Base-by-base conservation (phyloP, 2,888 invertebrate genomes). In the Acrobeloides nanus region DNA sequence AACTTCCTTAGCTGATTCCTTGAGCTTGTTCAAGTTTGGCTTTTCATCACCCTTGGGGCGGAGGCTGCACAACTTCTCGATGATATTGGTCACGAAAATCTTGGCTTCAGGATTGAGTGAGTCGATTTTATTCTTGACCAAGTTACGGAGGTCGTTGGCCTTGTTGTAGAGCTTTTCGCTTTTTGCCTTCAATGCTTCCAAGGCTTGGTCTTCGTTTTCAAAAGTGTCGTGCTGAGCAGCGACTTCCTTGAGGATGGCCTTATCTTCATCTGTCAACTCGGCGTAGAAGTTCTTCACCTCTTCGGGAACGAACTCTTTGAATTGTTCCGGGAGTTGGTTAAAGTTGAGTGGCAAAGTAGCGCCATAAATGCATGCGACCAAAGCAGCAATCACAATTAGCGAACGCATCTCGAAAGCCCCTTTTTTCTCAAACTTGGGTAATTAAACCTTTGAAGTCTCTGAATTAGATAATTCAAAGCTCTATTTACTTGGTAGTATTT, bases 251-350 rank as follows among this genome's bases (percentile, higher is more conserved):
- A 70, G 52, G 35, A 59, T 53, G 17, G 42, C 48, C 55, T 65
- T 69, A 51, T 68, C 68, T 21, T 67, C 68, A 12, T 57, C 51
- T 40, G 69, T 70, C 55, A 69, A 55, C 7, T 47, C 43, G 53
- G 61, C 61, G 52, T 70, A 61, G 54, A 68, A 68, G 38, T 62
- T 57, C 48, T 53, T 61, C 34, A 68, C 69, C 42, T 70, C 69
- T n/a, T 53, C 48, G 24, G 68, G 68, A 49, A 69, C 62, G 41
- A 69, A 46, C 4, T 56, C 64, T 64, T 64, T 67, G 61, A 64
- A 61, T 49, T 69, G 61, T 31, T 57, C 62, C 35, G 69, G 69
- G 45, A 69, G 59, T 33, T 64, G 61, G 26, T 65, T 57, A 53
- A 59, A 57, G 51, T 53, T 57, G 38, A 60, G 54, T 23, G 65